phyloP scores from a whole-genome alignment of 2,888 invertebrate genomes.

The Emesis russula region DNA sequence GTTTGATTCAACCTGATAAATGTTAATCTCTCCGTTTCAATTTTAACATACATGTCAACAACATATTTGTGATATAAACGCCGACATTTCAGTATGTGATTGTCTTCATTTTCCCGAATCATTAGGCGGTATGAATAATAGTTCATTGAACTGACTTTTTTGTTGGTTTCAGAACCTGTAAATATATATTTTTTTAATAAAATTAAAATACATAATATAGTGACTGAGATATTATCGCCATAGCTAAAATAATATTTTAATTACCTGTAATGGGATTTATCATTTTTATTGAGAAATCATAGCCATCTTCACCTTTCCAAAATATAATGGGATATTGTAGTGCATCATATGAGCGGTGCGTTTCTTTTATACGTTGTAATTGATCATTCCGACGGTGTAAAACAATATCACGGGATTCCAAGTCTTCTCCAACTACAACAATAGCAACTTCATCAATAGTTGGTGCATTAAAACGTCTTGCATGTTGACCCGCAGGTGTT shows the following conservation, averaged over 20 bases:
- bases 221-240: constrained; percentile 62
- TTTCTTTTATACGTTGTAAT: constrained; percentile 77
- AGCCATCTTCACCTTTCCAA: constrained; percentile 85
- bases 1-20: constrained; percentile 81
- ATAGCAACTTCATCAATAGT: constrained; percentile 82
- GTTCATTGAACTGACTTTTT: constrained; percentile 84
- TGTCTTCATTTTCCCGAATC: constrained; percentile 79
- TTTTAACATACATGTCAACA: constrained; percentile 81
- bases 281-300: constrained; percentile 79
- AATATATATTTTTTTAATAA: constrained; percentile 66
- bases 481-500: constrained; percentile 87
- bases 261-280: constrained; percentile 75
- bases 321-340: constrained; percentile 87
- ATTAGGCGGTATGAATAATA: constrained; percentile 84
- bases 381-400: constrained; percentile 71
- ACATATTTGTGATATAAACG: constrained; percentile 78
- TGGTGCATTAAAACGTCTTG: constrained; percentile 88
- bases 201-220: constrained; percentile 67
- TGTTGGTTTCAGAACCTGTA: constrained; percentile 75
- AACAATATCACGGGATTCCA: constrained; percentile 83
- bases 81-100: constrained; percentile 81
- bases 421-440: constrained; percentile 68
- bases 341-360: constrained; percentile 81
- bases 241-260: constrained; percentile 57
- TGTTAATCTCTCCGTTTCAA: constrained; percentile 53